A percentile compares a stretch with the other conserved stretches of the same genome.
These are phyloP conservation scores for Eupithecia dodoneata DNA, from an alignment of 2,888 invertebrate species.

Conservation along the genomic window DNA sequence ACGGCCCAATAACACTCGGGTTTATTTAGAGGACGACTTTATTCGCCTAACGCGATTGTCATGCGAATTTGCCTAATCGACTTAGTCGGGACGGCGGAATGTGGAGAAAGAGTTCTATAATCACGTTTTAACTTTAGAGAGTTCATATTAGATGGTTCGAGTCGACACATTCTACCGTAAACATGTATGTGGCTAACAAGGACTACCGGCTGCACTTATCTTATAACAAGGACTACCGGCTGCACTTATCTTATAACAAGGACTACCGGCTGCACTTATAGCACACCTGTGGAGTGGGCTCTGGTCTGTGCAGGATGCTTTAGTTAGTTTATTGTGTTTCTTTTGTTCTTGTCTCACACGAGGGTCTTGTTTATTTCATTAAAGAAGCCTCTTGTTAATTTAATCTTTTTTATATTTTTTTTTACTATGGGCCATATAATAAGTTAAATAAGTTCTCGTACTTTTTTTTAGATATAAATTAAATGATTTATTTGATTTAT, in stretches of 20 bases:
- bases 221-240: no score
- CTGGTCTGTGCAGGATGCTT: not conserved
- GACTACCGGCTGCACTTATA: not conserved
- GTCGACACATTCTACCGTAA: not conserved
- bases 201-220: not conserved
- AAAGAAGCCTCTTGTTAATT: no score
- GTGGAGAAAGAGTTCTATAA: constrained; percentile 5
- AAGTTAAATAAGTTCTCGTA: no score
- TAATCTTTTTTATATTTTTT: no score
- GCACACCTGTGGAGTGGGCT: not conserved
- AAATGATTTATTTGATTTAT: no score
- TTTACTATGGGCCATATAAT: no score
- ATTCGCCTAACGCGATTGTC: constrained; percentile 23
- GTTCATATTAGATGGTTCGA: not conserved
- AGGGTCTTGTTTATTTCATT: not conserved
- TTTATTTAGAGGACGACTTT: constrained; percentile 19
- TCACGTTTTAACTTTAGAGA: not conserved
- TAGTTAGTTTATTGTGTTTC: not conserved
- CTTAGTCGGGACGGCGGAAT: constrained; percentile 15
- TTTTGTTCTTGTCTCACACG: not conserved
- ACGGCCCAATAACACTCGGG: constrained; percentile 21
- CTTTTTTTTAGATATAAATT: no score
- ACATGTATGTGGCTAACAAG: not conserved
- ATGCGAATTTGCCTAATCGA: constrained; percentile 24
- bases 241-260: not conserved